Base-by-base conservation (phyloP, 2,888 invertebrate species). In the Lagria hirta region DNA sequence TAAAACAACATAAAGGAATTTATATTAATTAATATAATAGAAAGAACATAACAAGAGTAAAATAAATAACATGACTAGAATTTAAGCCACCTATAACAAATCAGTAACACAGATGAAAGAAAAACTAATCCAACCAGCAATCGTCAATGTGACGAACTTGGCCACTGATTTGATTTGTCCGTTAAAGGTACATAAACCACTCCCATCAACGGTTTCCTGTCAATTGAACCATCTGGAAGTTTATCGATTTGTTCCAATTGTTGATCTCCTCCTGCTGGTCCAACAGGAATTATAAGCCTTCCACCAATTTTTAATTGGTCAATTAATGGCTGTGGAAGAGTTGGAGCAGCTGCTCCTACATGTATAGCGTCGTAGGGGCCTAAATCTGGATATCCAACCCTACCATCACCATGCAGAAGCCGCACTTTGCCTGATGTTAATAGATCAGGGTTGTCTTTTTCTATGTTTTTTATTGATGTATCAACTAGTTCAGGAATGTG, bases 161-260 rank as follows among this genome's bases (percentile, higher is more conserved):
- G 79, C 79, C 81, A 83, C 64, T 88, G 88, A 43, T 78, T 75
- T 11, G 82, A 78, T 67, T 84, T 83, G 70, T 94, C 94, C 0
- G 98, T 98, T 27, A 99, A 77, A 0, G 98, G 98, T 18, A 99
- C 98, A 69, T 94, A 99, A 57, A 95, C 88, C 6, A 99, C 99
- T 23, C 92, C 91, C 90, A 97, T 95, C 5, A 99, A 75, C 23
- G 82, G 80, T 55, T 84, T 86, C 47, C 83, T 78, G 12, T 77
- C 76, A 3, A 94, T 80, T 17, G 82, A 76, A 4, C 97, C 97
- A 66, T 91, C 86, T 2, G 73, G 67, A 18, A 81, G 77, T 72
- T 97, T 98, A 71, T 99, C 98, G 42, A 97, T 85, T 76, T 84
- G 84, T 67, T 88, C 85, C 57, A 99, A 77, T 64, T 86, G 83